phyloP scores from a whole-genome alignment of 1,140 invertebrate genomes.

The Solenopsis fugax region DNA sequence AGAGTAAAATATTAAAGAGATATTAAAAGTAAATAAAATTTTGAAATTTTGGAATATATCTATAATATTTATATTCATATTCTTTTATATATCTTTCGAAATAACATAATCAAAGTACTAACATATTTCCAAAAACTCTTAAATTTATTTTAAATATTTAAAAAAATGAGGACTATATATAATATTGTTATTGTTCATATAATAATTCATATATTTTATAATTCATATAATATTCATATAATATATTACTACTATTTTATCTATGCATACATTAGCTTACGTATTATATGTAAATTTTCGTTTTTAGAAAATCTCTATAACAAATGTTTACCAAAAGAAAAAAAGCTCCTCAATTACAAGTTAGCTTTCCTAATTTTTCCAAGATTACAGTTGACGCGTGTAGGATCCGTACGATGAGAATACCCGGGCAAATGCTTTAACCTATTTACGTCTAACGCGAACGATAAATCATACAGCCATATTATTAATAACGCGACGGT shows the following conservation, averaged over 20 bases:
- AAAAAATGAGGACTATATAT: not conserved
- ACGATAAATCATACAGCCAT: conserved; percentile 38
- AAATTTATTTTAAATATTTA: not conserved
- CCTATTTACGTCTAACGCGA: conserved; percentile 39
- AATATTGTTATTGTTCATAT: too few relatives aligned
- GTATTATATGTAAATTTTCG: not conserved
- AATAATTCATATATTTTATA: not conserved
- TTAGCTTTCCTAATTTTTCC: not conserved
- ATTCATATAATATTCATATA: not conserved
- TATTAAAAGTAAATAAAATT: not conserved
- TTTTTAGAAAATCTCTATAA: not conserved
- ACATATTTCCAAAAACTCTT: not conserved
- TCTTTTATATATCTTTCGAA: not conserved
- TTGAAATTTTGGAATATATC: not conserved
- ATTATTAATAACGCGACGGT: conserved; percentile 47
- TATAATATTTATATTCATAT: not conserved
- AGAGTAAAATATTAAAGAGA: not conserved
- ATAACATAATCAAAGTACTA: not conserved
- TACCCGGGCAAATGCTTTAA: conserved; percentile 12
- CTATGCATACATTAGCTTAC: not conserved
- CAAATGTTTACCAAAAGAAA: not conserved
- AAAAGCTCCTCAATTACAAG: not conserved
- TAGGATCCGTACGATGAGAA: not conserved
- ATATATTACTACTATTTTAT: too few relatives aligned
- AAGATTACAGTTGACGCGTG: conserved; percentile 5